Conservation (phyloP, 2,797 vertebrate species). For the Notolepis coatsorum region DNA sequence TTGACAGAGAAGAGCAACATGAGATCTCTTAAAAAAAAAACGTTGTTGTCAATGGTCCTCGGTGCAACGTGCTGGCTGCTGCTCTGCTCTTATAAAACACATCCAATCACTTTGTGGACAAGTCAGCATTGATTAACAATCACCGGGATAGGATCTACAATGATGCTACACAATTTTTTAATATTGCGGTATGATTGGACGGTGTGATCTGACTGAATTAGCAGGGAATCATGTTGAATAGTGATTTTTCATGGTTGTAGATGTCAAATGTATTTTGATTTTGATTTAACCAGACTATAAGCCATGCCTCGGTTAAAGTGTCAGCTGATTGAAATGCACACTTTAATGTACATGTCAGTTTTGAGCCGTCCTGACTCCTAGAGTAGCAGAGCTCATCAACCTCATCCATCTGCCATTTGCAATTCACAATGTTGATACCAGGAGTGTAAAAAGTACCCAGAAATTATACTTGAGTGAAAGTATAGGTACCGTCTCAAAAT, state of each 20-base stretch:
- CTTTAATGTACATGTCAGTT: too few species aligned
- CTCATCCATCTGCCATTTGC: too few species aligned
- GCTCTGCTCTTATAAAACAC: neutral
- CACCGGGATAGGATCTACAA: neutral
- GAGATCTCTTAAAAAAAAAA: neutral
- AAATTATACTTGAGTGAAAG: too few species aligned
- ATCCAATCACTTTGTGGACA: constrained; percentile 9
- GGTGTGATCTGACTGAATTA: constrained; percentile 10
- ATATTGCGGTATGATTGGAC: constrained; percentile 34
- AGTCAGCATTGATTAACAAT: constrained; percentile 41
- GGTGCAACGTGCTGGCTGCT: neutral
- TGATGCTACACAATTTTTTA: constrained; percentile 16
- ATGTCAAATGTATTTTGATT: constrained; percentile 10
- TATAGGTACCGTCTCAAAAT: too few species aligned
- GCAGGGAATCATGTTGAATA: neutral
- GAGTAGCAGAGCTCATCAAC: too few species aligned
- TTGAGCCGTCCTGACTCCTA: too few species aligned
- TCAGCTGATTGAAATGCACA: too few species aligned
- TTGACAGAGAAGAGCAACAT: neutral
- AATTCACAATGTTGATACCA: too few species aligned
- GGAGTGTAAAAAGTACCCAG: too few species aligned
- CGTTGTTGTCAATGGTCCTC: neutral
- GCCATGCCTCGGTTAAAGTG: too few species aligned
- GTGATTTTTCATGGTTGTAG: neutral
- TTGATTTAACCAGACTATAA: too few species aligned